Conservation (phyloP, 2,113 vertebrate species). For the Sphaerodactylus townsendi region DNA sequence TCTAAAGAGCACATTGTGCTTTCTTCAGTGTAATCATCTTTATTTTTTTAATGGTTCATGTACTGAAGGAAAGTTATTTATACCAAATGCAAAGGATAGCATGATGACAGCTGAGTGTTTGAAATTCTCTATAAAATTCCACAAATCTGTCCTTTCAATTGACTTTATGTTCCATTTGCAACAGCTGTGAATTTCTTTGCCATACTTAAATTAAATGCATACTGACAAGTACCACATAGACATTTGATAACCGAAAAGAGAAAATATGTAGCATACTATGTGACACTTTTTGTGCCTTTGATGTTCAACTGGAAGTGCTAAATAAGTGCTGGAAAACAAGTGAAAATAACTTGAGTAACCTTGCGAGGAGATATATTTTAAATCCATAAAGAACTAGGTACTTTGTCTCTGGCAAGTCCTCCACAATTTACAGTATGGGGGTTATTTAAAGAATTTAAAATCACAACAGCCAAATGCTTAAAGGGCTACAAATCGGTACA, state of each 20-base stretch:
- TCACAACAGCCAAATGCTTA: slow-evolving; percentile 10
- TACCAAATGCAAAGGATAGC: slow-evolving; percentile 62
- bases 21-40: slow-evolving; percentile 65
- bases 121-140: slow-evolving; percentile 72
- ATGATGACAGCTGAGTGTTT: slow-evolving; percentile 70
- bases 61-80: slow-evolving; percentile 73
- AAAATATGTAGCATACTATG: slow-evolving; percentile 50
- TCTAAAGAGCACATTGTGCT: slow-evolving; percentile 74
- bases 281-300: slow-evolving; percentile 48
- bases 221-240: slow-evolving; percentile 38
- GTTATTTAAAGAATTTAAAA: slow-evolving; percentile 1
- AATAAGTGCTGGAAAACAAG: slow-evolving; percentile 41
- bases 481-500: background rate
- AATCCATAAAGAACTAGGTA: background rate
- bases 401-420: background rate
- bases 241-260: slow-evolving; percentile 56
- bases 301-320: slow-evolving; percentile 52
- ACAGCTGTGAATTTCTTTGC: slow-evolving; percentile 69
- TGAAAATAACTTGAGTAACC: slow-evolving; percentile 37
- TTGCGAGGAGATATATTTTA: slow-evolving; percentile 32
- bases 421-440: background rate
- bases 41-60: slow-evolving; percentile 63
- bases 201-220: slow-evolving; percentile 60
- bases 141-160: slow-evolving; percentile 69
- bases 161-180: slow-evolving; percentile 67